Conservation (phyloP, 2,113 vertebrate genomes). For the Ptilonorhynchus violaceus region DNA sequence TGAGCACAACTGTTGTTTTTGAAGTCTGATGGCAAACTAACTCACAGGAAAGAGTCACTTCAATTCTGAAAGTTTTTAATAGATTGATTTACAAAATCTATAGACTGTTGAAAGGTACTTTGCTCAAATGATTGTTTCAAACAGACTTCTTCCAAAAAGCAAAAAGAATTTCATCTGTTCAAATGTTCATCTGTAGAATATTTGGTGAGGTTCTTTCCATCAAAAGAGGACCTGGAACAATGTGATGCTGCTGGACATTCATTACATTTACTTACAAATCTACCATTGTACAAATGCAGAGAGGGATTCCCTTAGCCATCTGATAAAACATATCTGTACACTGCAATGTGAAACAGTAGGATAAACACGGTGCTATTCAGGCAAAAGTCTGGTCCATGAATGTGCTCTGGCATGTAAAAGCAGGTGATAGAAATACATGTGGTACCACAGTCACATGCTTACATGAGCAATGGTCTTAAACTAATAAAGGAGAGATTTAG, state of each 20-base stretch:
- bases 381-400: background rate
- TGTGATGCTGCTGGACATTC: background rate
- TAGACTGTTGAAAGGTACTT: background rate
- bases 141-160: background rate
- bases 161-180: too few relatives aligned
- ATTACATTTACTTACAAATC: background rate
- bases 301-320: background rate
- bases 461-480: background rate
- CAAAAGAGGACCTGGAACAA: background rate
- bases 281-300: background rate
- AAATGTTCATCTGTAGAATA: background rate
- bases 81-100: background rate
- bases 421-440: background rate
- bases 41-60: background rate
- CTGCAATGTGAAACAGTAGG: background rate
- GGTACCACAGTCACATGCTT: background rate
- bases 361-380: background rate
- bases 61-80: background rate
- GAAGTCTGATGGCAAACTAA: background rate
- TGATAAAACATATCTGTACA: background rate
- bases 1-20: background rate
- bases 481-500: background rate
- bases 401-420: background rate
- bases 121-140: background rate
- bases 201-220: background rate